Conservation (phyloP, 2,113 vertebrate species). For the Camarhynchus parvulus region DNA sequence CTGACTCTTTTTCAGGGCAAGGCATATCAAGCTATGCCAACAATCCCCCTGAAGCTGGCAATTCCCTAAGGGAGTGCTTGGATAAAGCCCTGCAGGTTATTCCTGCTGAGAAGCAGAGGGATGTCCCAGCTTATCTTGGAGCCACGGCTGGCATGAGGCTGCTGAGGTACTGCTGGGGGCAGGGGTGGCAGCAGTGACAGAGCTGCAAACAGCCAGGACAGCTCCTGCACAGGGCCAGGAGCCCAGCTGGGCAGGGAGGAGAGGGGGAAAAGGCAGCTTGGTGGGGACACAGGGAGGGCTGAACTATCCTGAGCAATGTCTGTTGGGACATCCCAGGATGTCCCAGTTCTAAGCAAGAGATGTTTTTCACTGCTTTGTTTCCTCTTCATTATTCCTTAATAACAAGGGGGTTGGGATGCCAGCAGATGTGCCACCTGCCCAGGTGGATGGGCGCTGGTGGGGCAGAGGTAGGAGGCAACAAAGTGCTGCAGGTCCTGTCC, state of each 20-base stretch:
- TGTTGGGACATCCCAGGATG: accelerated
- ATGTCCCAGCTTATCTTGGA: slow-evolving; percentile 82
- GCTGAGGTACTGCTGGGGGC: slow-evolving; percentile 70
- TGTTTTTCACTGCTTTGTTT: not conserved
- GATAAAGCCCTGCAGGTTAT: slow-evolving; percentile 74
- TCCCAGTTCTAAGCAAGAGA: not conserved
- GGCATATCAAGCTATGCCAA: slow-evolving; percentile 72
- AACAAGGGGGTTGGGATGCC: not conserved
- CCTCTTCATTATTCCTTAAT: not conserved
- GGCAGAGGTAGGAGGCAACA: not conserved
- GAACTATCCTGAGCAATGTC: not conserved
- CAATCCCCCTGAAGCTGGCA: slow-evolving; percentile 37
- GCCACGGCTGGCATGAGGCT: slow-evolving; percentile 91
- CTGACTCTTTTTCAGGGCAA: slow-evolving; percentile 46
- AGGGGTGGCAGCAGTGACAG: accelerated
- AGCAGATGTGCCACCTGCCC: not conserved
- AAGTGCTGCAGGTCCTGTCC: not conserved
- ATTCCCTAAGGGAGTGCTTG: slow-evolving; percentile 75
- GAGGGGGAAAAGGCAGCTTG: not conserved
- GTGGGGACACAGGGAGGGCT: not conserved
- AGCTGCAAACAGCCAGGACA: not conserved
- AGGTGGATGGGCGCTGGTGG: not conserved
- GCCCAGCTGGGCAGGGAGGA: not conserved
- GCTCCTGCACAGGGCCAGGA: accelerated
- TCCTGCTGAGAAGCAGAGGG: slow-evolving; percentile 71